Evolutionary conservation across 2,797 vertebrate species (phyloP), one percentile per base, ranked within the genome.

Genomic region (Crypturellus tataupa): DNA sequence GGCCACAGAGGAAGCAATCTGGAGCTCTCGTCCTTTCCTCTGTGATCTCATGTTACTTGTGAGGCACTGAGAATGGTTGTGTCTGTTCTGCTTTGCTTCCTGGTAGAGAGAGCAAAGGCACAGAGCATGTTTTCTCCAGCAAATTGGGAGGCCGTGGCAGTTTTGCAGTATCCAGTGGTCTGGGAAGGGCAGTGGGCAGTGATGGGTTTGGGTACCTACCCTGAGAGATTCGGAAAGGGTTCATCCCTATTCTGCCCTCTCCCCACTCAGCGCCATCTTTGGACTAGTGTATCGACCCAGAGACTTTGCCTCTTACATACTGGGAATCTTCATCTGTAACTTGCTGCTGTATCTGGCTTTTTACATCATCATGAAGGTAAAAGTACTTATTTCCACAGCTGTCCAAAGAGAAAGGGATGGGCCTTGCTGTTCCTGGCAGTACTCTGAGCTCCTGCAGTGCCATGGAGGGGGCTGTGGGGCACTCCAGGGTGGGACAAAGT

Each of bases 301-400:
- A 81, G 98, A 98, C 94, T 98, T 98, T 0, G 98, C 98, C 21
- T 98, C 98, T 68, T 98, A 98, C 85, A 94, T 98, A 78, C 89
- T 98, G 91, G 97, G 97, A 37, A 98, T 98, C 94, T 98, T 98
- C 44, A 98, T 98, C 93, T 98, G 98, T 65, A 98, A 98, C 94
- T 94, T 98, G 83, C 94, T 98, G 95, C 97, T 98, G 13, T 98
- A 98, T 63, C 89, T 98, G 97, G 97, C 98, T 72, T 98, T 98
- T 59, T 98, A 98, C 93, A 98, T 98, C 96, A 98, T 98, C 95
- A 98, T 98, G 98, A 98, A 98, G 98, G 98, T 98, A 97, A 94
- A 27, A 44, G 4, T 18, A 13, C 5, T 21, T 85, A 15, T 56
- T 33, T 81, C 71, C 12, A 16, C 33, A 18, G 33, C 25, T 67